Conservation (phyloP, 1,140 invertebrate species). For the Monochamus saltuarius region DNA sequence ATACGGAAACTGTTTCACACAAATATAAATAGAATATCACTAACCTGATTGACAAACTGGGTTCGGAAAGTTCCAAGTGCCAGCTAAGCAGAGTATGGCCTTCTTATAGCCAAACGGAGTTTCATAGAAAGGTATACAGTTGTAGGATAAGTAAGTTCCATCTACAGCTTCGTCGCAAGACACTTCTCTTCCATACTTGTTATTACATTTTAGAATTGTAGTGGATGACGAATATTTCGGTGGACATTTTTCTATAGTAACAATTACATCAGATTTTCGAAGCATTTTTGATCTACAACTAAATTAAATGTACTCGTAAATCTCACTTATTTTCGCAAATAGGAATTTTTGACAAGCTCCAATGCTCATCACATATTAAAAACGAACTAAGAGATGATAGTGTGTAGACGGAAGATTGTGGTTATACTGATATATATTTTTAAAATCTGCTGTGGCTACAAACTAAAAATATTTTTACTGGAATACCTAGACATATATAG, state of each 20-base stretch:
- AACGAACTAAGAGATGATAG: not conserved
- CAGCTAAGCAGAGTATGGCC: not conserved
- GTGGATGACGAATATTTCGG: constrained; percentile 1
- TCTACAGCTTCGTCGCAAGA: constrained; percentile 6
- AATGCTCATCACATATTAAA: constrained; percentile 9
- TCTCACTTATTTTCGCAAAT: constrained; percentile 7
- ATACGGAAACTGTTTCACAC: no score
- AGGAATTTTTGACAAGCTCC: not conserved
- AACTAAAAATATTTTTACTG: no score
- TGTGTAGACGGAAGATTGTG: constrained; percentile 1
- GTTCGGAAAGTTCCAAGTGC: constrained; percentile 7
- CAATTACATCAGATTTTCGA: no score
- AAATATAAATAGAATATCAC: not conserved
- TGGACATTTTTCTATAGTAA: constrained; percentile 4
- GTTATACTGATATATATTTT: no score
- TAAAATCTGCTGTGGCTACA: no score
- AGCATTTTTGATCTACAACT: no score
- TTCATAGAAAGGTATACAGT: constrained; percentile 9
- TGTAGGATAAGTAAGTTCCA: constrained; percentile 11
- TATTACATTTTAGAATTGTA: constrained; percentile 5
- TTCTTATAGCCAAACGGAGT: not conserved
- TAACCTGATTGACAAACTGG: constrained; percentile 13
- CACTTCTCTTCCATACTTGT: not conserved
- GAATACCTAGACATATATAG: no score
- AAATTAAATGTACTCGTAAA: no score